These are phyloP conservation scores for Hoplostethus atlanticus DNA, from an alignment of 2,797 vertebrate species.

Conservation along the genomic window DNA sequence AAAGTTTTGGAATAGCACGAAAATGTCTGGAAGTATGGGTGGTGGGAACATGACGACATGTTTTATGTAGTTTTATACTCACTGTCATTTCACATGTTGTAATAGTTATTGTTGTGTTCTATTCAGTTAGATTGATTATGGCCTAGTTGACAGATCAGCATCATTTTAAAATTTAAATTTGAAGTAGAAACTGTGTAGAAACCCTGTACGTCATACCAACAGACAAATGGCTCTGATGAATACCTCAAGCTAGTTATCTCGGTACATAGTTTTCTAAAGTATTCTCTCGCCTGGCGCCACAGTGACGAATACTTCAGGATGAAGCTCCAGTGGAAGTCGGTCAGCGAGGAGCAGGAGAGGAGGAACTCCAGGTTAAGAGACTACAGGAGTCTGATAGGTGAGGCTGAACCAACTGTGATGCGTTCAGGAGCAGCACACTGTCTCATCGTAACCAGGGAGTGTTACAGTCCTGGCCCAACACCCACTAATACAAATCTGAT, in stretches of 20 bases:
- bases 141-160: too few species aligned
- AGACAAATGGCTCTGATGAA: neutral
- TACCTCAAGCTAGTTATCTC: neutral
- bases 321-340: conserved; percentile 98
- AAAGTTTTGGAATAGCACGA: too few species aligned
- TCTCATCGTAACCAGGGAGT: too few species aligned
- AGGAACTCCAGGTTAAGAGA: conserved; percentile 95
- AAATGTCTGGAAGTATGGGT: too few species aligned
- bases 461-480: too few species aligned
- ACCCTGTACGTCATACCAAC: conserved; percentile 2
- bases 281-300: conserved; percentile 28
- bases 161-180: too few species aligned
- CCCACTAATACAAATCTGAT: too few species aligned
- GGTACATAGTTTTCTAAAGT: neutral
- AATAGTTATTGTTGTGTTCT: too few species aligned
- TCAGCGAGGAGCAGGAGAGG: conserved; percentile 95
- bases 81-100: too few species aligned
- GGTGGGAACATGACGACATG: too few species aligned
- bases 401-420: neutral
- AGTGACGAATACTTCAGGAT: conserved; percentile 98
- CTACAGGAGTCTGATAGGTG: conserved; percentile 95
- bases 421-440: neutral
- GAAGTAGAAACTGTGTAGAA: neutral
- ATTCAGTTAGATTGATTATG: too few species aligned
- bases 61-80: too few species aligned